phyloP scores from a whole-genome alignment of 1,140 invertebrate genomes.

The Drosophila punjabiensis region DNA sequence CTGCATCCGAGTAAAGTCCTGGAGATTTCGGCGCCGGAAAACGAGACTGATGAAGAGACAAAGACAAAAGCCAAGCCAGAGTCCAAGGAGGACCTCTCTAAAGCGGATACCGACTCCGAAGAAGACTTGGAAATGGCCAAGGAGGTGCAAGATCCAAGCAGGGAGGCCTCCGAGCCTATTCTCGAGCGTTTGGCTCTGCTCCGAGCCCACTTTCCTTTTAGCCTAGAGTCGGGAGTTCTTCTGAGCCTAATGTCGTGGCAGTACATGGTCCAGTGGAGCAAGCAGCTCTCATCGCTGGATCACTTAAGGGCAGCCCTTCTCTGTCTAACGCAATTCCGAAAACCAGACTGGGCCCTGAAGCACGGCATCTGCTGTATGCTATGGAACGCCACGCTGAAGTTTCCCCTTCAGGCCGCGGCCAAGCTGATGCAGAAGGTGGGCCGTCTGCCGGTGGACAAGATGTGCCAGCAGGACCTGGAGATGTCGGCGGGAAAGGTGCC shows the following conservation, averaged over 20 bases:
- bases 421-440: constrained; percentile 95
- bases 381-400: constrained; percentile 94
- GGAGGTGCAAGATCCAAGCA: constrained; percentile 57
- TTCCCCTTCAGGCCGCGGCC: constrained; percentile 90
- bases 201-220: constrained; percentile 93
- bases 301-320: constrained; percentile 88
- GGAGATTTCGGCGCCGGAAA: constrained; percentile 64
- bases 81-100: background rate
- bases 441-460: constrained; percentile 93
- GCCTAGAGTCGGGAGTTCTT: constrained; percentile 91
- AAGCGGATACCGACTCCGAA: constrained; percentile 28
- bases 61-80: constrained; percentile 12
- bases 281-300: constrained; percentile 89
- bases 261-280: constrained; percentile 94
- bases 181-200: constrained; percentile 88
- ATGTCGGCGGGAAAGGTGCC: constrained; percentile 90
- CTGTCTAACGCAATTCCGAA: constrained; percentile 86
- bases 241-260: constrained; percentile 96
- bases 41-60: constrained; percentile 45
- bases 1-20: constrained; percentile 87
- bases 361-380: constrained; percentile 93
- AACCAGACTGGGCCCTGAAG: constrained; percentile 88
- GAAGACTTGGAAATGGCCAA: constrained; percentile 15
- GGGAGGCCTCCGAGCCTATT: constrained; percentile 85
- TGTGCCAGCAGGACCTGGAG: constrained; percentile 91